A percentile compares a stretch with the other conserved stretches of the same genome.
phyloP scores from a whole-genome alignment of 1,140 invertebrate species.

The Kradibia gibbosae region DNA sequence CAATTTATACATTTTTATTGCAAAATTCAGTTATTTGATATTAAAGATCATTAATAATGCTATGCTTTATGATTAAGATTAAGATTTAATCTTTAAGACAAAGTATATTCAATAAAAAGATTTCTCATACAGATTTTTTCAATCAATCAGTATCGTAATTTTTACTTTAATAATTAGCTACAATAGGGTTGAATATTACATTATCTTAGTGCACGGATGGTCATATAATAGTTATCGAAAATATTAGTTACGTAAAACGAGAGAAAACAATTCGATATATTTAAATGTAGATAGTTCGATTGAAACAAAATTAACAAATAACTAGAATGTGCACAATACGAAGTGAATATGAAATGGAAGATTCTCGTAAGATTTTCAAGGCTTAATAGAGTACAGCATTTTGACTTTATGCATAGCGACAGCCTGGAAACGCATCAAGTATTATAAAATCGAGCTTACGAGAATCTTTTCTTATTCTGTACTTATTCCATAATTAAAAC shows the following conservation, averaged over 20 bases:
- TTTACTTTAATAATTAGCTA: neutral
- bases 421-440: slow-evolving; percentile 19
- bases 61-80: too few species aligned
- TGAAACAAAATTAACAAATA: neutral
- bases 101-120: too few species aligned
- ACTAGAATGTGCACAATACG: slow-evolving; percentile 24
- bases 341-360: slow-evolving; percentile 12
- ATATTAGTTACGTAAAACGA: neutral
- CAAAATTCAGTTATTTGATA: too few species aligned
- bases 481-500: slow-evolving; percentile 34
- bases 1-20: too few species aligned
- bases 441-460: slow-evolving; percentile 36
- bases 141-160: too few species aligned
- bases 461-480: slow-evolving; percentile 8
- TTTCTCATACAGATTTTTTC: too few species aligned
- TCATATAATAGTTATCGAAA: neutral
- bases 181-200: neutral
- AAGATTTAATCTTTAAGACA: too few species aligned
- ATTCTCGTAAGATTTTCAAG: slow-evolving; percentile 25
- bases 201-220: neutral
- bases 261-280: too few species aligned
- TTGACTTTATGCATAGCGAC: slow-evolving; percentile 10
- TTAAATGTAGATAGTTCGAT: neutral
- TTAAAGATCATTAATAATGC: too few species aligned
- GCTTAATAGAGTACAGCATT: slow-evolving; percentile 26